phyloP scores from a whole-genome alignment of 2,113 vertebrate species.

The Apteryx owenii region DNA sequence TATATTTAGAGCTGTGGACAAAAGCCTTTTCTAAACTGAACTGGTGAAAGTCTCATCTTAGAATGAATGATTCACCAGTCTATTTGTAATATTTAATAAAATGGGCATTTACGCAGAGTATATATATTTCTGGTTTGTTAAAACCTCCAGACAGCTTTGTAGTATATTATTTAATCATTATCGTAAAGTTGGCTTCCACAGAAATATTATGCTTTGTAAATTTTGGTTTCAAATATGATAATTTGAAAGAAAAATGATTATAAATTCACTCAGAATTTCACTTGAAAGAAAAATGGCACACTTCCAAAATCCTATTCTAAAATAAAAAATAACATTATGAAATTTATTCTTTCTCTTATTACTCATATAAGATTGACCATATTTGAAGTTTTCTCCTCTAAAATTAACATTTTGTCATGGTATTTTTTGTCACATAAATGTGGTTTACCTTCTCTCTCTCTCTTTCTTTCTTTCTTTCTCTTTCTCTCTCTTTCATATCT shows the following conservation, averaged over 20 bases:
- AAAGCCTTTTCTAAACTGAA: neutral
- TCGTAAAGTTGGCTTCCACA: neutral
- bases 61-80: neutral
- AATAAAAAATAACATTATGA: neutral
- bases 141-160: neutral
- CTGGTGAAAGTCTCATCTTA: neutral
- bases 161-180: conserved; percentile 20
- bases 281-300: neutral
- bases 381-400: neutral
- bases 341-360: conserved; percentile 8
- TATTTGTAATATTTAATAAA: conserved; percentile 56
- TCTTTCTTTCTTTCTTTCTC: neutral
- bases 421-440: neutral
- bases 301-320: conserved; percentile 26
- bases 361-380: neutral
- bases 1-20: neutral
- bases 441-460: neutral
- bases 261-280: neutral
- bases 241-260: neutral
- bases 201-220: neutral
- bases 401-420: neutral
- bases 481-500: neutral
- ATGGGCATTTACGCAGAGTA: neutral
- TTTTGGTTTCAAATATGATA: neutral
- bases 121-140: conserved; percentile 33